Evolutionary conservation across 2,888 invertebrate species (phyloP), one percentile per base, ranked within the genome.

Genomic region (Schrankia costaestrigalis): DNA sequence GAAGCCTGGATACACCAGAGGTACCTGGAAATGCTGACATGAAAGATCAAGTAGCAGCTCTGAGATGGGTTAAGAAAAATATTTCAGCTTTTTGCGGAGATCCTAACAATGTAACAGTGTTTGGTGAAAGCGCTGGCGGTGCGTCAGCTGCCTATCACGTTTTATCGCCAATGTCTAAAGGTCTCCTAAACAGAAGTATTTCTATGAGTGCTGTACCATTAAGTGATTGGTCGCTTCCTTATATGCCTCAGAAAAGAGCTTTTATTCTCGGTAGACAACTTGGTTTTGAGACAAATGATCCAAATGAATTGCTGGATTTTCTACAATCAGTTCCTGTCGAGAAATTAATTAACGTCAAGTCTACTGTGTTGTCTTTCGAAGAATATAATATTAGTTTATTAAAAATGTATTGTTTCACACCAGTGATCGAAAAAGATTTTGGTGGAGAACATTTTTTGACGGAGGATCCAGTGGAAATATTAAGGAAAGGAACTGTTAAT

Each of bases 1-100:
- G 90, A 86, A 1, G 76, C 81, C 77, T 90, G 0, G 73, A 67
- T 5, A 89, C 89, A 5, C 50, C 59, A 26, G 88, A 86, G 30
- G 89, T 89, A 0, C 90, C 90, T 0, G 91, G 91, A 1, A 92
- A 92, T 59, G 89, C 89, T 40, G 90, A 88, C 0, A 47, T 90
- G 8, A 90, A 90, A 40, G 77, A 77, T 24, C 75, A 77, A 52
- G 64, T 71, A 0, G 52, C 53, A 7, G 69, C 69, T 18, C 21
- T 77, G 9, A 60, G 53, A 33, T 77, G 74, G 74, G 64, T 76
- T 0, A 44, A 64, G 17, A 38, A 60, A 10, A 74, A 75, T 26
- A 76, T 76, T 3, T 10, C 10, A 0, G 38, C 47, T 0, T 76
- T 77, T 29, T 74, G 77, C 9, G 61, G 62, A 4, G 48, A 61